These are phyloP conservation scores for Eudasyphora cyanicolor DNA, from an alignment of 2,888 invertebrate species.

Conservation along the genomic window DNA sequence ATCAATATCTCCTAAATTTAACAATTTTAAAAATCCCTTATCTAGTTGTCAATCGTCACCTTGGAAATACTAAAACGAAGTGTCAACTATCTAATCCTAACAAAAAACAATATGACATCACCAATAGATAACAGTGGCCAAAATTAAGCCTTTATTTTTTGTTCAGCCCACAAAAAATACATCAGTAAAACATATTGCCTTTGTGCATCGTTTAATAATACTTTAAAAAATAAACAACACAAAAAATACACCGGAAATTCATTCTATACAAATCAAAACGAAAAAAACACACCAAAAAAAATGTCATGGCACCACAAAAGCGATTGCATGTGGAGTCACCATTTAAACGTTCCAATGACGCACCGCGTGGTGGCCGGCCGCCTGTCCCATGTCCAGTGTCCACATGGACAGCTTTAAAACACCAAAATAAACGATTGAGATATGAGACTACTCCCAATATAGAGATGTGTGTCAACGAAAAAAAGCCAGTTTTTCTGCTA, in stretches of 20 bases:
- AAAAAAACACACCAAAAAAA: constrained; percentile 23
- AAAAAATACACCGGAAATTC: constrained; percentile 49
- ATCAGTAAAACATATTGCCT: background rate
- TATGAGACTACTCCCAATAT: constrained; percentile 41
- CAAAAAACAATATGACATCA: background rate
- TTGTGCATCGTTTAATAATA: background rate
- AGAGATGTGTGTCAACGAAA: constrained; percentile 59
- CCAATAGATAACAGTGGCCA: background rate
- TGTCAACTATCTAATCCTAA: too few species aligned
- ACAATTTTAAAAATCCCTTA: too few species aligned
- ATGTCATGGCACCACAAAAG: constrained; percentile 23
- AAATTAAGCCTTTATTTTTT: background rate
- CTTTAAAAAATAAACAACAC: background rate
- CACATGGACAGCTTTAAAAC: background rate
- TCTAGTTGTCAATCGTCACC: too few species aligned
- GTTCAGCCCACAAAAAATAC: background rate
- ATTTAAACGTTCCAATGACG: constrained; percentile 23
- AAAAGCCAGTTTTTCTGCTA: constrained; percentile 52
- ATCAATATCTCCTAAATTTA: too few species aligned
- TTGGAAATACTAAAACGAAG: too few species aligned
- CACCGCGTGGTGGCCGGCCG: background rate
- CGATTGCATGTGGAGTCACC: constrained; percentile 36
- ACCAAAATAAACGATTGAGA: background rate
- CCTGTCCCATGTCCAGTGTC: constrained; percentile 1
- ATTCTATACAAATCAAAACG: constrained; percentile 35